These are phyloP conservation scores for Scophthalmus maximus DNA, from an alignment of 2,113 vertebrate species.

Conservation along the genomic window DNA sequence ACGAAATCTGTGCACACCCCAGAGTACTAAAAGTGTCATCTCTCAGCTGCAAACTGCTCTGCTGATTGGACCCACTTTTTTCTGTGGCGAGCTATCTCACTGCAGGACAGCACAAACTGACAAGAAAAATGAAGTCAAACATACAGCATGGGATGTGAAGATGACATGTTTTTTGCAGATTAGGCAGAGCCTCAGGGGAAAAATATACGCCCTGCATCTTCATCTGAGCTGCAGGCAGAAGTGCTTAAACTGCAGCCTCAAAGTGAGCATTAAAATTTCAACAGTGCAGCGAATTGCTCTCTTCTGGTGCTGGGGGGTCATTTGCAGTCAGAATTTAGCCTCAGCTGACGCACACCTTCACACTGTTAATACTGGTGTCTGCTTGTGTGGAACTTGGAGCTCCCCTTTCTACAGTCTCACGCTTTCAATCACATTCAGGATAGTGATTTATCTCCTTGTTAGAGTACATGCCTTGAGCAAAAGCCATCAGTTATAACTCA, in stretches of 20 bases:
- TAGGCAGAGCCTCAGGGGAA: neutral
- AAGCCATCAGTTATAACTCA: slow-evolving; percentile 30
- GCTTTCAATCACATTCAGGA: neutral
- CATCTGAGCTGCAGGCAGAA: slow-evolving; percentile 11
- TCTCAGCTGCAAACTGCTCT: slow-evolving; percentile 1
- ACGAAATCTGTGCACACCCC: slow-evolving; percentile 41
- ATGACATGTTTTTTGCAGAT: slow-evolving; percentile 11
- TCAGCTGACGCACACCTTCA: slow-evolving; percentile 13
- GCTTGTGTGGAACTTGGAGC: neutral
- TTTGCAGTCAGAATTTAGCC: slow-evolving; percentile 11
- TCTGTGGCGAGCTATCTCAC: neutral
- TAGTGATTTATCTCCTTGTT: slow-evolving; percentile 1
- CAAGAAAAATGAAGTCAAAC: neutral
- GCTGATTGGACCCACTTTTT: slow-evolving; percentile 4
- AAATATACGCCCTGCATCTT: neutral
- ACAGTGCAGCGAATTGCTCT: neutral
- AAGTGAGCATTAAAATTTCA: slow-evolving; percentile 33
- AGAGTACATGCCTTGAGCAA: slow-evolving; percentile 21
- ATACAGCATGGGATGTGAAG: neutral
- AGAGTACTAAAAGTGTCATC: slow-evolving; percentile 15
- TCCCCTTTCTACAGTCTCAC: slow-evolving; percentile 3
- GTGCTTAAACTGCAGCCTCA: slow-evolving; percentile 19
- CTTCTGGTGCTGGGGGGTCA: slow-evolving; percentile 18
- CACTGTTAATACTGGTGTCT: slow-evolving; percentile 2
- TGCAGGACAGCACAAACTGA: neutral